Evolutionary conservation across 2,113 vertebrate genomes (phyloP).

Genomic region (Aepyceros melampus): DNA sequence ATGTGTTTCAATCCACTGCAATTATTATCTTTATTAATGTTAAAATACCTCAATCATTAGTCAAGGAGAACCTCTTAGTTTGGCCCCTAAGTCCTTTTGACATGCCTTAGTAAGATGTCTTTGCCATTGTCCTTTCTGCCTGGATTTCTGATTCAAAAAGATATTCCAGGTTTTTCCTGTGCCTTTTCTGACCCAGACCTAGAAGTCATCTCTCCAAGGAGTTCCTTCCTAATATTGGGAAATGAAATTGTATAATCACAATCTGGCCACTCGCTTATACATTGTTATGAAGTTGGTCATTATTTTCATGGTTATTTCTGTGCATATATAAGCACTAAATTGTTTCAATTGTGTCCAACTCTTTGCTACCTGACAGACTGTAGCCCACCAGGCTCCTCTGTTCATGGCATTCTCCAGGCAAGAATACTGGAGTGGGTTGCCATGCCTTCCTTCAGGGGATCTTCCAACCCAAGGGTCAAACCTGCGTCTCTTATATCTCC

Average conservation of each 20-base stretch:
- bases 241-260: background rate
- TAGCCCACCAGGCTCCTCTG: background rate
- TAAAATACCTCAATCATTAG: background rate
- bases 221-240: background rate
- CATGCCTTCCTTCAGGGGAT: background rate
- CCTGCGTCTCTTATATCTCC: background rate
- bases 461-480: background rate
- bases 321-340: background rate
- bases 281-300: background rate
- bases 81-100: background rate
- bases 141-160: background rate
- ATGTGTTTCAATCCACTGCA: background rate
- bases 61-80: background rate
- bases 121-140: background rate
- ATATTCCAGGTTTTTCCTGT: background rate
- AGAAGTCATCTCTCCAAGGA: background rate
- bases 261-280: background rate
- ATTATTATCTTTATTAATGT: background rate
- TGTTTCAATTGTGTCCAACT: accelerated
- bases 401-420: background rate
- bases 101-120: background rate
- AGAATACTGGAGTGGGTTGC: background rate
- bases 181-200: background rate
- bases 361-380: background rate
- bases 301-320: background rate